These are phyloP conservation scores for Salarias fasciatus DNA, from an alignment of 2,797 vertebrate genomes.

Conservation along the genomic window DNA sequence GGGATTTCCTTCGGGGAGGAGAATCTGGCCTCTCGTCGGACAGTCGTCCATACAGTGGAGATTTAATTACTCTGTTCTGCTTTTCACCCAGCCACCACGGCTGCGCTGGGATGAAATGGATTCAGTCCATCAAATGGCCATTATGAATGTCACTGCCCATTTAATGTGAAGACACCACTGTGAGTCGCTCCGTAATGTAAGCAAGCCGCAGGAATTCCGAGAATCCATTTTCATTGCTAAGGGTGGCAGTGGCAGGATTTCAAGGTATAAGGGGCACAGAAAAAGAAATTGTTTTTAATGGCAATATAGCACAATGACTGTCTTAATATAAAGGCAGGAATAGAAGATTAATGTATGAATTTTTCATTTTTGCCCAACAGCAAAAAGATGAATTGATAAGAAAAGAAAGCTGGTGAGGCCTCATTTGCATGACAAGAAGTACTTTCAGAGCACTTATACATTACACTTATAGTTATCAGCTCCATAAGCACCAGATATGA, in stretches of 20 bases:
- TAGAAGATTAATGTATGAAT: slow-evolving; percentile 70
- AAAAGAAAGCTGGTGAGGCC: slow-evolving; percentile 59
- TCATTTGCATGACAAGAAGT: slow-evolving; percentile 75
- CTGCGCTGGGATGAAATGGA: slow-evolving; percentile 43
- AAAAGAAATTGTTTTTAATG: slow-evolving; percentile 64
- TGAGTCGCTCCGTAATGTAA: slow-evolving; percentile 51
- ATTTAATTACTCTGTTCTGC: slow-evolving; percentile 72
- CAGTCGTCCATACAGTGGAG: slow-evolving; percentile 58
- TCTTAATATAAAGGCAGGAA: slow-evolving; percentile 59
- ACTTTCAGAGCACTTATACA: slow-evolving; percentile 59
- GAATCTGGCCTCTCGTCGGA: slow-evolving; percentile 64
- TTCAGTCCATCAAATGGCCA: slow-evolving; percentile 48
- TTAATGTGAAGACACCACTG: slow-evolving; percentile 58
- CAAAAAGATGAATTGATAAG: slow-evolving; percentile 73
- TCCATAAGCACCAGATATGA: slow-evolving; percentile 52
- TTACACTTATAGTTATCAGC: slow-evolving; percentile 58
- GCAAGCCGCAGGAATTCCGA: slow-evolving; percentile 51
- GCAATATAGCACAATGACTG: slow-evolving; percentile 43
- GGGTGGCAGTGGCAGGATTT: slow-evolving; percentile 46
- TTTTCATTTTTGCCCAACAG: slow-evolving; percentile 77
- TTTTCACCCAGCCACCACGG: slow-evolving; percentile 38
- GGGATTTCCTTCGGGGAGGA: slow-evolving; percentile 74
- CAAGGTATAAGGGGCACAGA: slow-evolving; percentile 44
- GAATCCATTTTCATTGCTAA: slow-evolving; percentile 56
- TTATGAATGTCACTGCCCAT: slow-evolving; percentile 60